phyloP scores from a whole-genome alignment of 2,797 vertebrate species.

The Thaleichthys pacificus region DNA sequence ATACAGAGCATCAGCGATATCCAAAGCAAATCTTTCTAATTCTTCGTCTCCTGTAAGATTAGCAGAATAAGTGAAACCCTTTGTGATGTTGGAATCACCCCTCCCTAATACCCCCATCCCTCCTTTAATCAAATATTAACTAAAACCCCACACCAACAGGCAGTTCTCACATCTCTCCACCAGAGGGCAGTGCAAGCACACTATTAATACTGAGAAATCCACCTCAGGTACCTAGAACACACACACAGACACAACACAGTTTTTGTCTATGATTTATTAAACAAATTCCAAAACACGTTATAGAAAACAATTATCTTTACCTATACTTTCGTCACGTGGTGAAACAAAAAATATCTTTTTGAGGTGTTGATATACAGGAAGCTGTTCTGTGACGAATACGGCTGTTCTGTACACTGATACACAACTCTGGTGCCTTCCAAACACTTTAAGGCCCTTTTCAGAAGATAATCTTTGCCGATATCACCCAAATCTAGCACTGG shows the following conservation, averaged over 20 bases:
- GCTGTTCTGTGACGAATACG: not conserved
- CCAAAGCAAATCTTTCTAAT: too few relatives aligned
- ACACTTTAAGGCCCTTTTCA: constrained; percentile 32
- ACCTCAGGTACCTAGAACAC: not conserved
- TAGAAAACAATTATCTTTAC: constrained; percentile 5
- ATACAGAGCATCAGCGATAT: too few relatives aligned
- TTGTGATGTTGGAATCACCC: too few relatives aligned
- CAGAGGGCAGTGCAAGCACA: not conserved
- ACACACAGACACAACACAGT: constrained; percentile 11
- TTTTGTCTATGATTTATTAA: constrained; percentile 3
- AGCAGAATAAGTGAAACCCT: too few relatives aligned
- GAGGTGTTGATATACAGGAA: too few relatives aligned
- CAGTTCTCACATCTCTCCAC: not conserved
- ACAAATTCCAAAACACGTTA: constrained; percentile 13
- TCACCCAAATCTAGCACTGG: not conserved
- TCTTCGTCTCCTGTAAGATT: too few relatives aligned
- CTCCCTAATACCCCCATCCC: too few relatives aligned
- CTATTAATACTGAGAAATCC: too few relatives aligned
- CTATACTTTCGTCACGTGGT: not conserved
- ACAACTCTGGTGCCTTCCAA: constrained; percentile 39
- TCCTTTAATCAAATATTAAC: too few relatives aligned
- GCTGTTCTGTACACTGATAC: constrained; percentile 40
- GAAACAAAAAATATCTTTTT: not conserved
- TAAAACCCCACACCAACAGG: not conserved
- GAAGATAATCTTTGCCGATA: not conserved